Base-by-base conservation (phyloP, 35 echinoderm and acorn worm genomes). In the Strongylocentrotus purpuratus region DNA sequence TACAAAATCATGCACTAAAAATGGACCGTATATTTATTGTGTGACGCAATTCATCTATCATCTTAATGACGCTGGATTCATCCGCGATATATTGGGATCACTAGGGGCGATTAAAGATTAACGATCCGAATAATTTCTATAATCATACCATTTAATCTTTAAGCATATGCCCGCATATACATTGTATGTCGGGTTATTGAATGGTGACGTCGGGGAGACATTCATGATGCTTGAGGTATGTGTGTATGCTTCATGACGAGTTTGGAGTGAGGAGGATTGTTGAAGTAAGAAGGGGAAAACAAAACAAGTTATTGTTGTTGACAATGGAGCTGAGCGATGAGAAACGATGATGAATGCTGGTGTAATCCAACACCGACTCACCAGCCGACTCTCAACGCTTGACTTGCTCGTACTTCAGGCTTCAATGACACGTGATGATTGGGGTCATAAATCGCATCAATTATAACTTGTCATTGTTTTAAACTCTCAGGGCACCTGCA, bases 401-500 rank as follows among this genome's bases (percentile, higher is more conserved):
- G 87, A 89, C 87, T 89, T 89, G 87, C 45, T 46, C 25, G 87
- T 46, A 46, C 45, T 46, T 18, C 33, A 46, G 87, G 18, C 45
- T 31, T 18, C 87, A 89, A 33, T 89, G 87, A 89, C 87, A 89
- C 87, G 87, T 33, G 33, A 17, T 45, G 87, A 89, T 89, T 89
- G 87, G 87, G 87, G 87, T 89, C 87, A 89, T 89, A 46, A 33
- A 89, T 89, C 87, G 32, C 87, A 78, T 89, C 87, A 45, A 89
- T 89, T 89, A 89, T 46, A 78, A 89, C 87, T 89, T 89, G 87
- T 89, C 87, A 89, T 89, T 89, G 87, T 89, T 89, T 89, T 89
- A 89, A 89, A 89, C 87, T 89, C 45, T 45, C 1, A 89, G 65
- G 65, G 65, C 65, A 78, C 65, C 65, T 78, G 18, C 65, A 22